phyloP scores from a whole-genome alignment of 2,888 invertebrate genomes.

The Arge pagana region DNA sequence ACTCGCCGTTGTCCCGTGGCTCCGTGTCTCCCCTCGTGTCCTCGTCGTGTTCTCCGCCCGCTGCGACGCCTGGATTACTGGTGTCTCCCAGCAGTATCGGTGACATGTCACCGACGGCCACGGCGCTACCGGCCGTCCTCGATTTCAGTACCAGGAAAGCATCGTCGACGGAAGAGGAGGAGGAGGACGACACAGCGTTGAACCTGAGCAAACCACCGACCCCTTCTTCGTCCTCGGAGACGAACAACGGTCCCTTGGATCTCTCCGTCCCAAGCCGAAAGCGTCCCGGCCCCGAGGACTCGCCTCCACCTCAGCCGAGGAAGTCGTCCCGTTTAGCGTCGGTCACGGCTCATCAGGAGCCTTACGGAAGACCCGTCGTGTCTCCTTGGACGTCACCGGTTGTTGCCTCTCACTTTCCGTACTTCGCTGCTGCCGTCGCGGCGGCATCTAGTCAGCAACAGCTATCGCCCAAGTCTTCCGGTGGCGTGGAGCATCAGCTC shows the following conservation, averaged over 20 bases:
- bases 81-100: slow-evolving; percentile 65
- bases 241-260: slow-evolving; percentile 74
- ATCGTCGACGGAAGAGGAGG: slow-evolving; percentile 62
- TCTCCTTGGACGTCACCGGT: slow-evolving; percentile 82
- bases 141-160: slow-evolving; percentile 80
- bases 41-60: slow-evolving; percentile 70
- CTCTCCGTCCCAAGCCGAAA: slow-evolving; percentile 78
- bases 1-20: slow-evolving; percentile 63
- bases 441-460: slow-evolving; percentile 64
- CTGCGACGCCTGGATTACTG: slow-evolving; percentile 59
- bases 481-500: slow-evolving; percentile 58
- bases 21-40: slow-evolving; percentile 72
- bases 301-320: slow-evolving; percentile 64
- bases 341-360: slow-evolving; percentile 45
- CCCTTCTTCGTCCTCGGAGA: slow-evolving; percentile 62
- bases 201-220: slow-evolving; percentile 72
- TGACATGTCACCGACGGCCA: slow-evolving; percentile 54
- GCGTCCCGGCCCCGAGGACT: slow-evolving; percentile 69
- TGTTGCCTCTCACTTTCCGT: slow-evolving; percentile 76
- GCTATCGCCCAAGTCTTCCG: slow-evolving; percentile 71
- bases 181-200: slow-evolving; percentile 70
- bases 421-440: slow-evolving; percentile 78
- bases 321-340: slow-evolving; percentile 66
- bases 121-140: slow-evolving; percentile 64
- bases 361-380: slow-evolving; percentile 72